phyloP scores from a whole-genome alignment of 2,888 invertebrate species.

The Morpho deidamia region DNA sequence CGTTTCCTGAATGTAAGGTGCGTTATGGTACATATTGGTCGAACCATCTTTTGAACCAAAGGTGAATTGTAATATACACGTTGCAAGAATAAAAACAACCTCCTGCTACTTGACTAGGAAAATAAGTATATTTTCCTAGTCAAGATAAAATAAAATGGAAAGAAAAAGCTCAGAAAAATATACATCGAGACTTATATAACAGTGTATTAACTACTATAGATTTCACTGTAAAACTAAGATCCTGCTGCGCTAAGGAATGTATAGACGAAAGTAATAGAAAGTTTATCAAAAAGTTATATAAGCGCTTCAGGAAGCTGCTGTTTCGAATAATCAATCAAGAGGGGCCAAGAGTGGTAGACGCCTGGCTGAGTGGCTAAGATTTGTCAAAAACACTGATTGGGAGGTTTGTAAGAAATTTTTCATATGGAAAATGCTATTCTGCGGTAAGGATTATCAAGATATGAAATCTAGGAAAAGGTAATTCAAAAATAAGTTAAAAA shows the following conservation, averaged over 20 bases:
- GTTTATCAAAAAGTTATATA: background rate
- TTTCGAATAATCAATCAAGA: background rate
- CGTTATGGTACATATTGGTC: background rate
- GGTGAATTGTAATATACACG: background rate
- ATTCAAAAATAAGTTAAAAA: background rate
- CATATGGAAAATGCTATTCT: too few relatives aligned
- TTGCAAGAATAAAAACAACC: background rate
- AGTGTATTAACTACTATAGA: background rate
- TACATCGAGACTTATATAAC: background rate
- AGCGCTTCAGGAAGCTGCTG: background rate
- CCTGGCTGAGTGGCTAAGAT: background rate
- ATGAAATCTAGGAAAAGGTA: background rate
- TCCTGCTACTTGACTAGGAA: background rate
- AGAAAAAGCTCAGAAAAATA: background rate
- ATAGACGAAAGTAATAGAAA: background rate
- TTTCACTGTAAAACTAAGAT: background rate
- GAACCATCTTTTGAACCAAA: background rate
- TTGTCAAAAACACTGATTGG: too few relatives aligned
- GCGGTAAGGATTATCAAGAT: too few relatives aligned
- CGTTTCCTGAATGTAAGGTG: background rate
- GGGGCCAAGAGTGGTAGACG: too few relatives aligned
- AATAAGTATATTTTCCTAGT: too few relatives aligned
- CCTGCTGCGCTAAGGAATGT: background rate
- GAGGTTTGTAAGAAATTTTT: too few relatives aligned
- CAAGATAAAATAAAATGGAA: background rate